Evolutionary conservation across 1,140 invertebrate species (phyloP).

Genomic region (Aphidius gifuensis): DNA sequence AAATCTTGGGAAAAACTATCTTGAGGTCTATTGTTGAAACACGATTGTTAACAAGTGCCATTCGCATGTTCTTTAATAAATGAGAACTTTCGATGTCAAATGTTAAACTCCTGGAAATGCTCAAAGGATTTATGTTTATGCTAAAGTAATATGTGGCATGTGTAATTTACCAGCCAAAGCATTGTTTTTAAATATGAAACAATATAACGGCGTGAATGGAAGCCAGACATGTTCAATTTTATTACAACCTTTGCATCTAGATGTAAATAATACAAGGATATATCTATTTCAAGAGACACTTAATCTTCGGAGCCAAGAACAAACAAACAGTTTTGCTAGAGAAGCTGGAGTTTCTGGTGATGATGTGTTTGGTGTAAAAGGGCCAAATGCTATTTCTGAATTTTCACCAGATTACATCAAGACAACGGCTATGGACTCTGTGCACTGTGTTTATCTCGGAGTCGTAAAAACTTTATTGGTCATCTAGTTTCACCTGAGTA

Average conservation of each 20-base stretch:
- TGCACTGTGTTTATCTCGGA: conserved; percentile 29
- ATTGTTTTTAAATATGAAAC: no score
- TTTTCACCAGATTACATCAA: conserved; percentile 22
- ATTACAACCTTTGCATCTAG: background rate
- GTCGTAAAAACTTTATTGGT: conserved; percentile 3
- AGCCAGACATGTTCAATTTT: no score
- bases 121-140: no score
- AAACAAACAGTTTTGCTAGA: conserved; percentile 2
- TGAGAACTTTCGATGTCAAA: no score
- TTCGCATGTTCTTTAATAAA: no score
- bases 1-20: no score
- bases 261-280: background rate
- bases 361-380: conserved; percentile 19
- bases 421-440: conserved; percentile 21
- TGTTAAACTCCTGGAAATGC: no score
- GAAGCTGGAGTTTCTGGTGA: background rate
- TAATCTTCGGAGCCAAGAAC: background rate
- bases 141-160: no score
- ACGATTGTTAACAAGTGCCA: no score
- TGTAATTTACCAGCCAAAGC: no score
- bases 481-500: background rate
- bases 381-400: conserved; percentile 13
- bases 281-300: background rate
- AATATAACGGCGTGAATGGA: no score
- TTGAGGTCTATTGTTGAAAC: no score